Evolutionary conservation across 2,113 vertebrate genomes (phyloP).

Genomic region (Solenodon paradoxus): DNA sequence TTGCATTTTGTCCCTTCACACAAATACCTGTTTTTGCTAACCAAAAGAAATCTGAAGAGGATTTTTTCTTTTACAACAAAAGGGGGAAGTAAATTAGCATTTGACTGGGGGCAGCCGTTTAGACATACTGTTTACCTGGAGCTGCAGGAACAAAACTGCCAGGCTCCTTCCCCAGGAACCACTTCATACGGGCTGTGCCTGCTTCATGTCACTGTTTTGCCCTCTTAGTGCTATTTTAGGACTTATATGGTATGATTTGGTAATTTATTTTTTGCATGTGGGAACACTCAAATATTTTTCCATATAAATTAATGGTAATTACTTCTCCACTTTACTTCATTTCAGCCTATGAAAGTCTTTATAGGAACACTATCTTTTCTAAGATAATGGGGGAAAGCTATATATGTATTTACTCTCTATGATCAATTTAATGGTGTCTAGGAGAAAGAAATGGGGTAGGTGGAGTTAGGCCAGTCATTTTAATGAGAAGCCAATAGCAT

Average conservation of each 20-base stretch:
- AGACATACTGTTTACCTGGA: no score
- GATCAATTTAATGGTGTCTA: neutral
- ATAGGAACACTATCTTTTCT: neutral
- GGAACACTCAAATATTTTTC: neutral
- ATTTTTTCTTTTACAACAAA: neutral
- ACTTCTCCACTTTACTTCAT: neutral
- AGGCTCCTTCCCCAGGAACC: neutral
- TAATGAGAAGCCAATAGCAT: neutral
- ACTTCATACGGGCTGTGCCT: neutral
- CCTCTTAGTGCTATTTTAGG: no score
- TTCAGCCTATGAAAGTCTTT: neutral
- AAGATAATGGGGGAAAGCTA: neutral
- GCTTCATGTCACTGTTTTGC: neutral
- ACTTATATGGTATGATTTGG: no score
- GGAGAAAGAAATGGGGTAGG: neutral
- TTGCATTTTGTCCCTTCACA: neutral
- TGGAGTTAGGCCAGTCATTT: neutral
- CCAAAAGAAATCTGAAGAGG: neutral
- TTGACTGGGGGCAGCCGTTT: no score
- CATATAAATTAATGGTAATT: neutral
- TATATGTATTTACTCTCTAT: neutral
- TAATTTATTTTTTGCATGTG: neutral
- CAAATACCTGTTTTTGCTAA: neutral
- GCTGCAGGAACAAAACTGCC: no score
- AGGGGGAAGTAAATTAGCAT: neutral